These are phyloP conservation scores for Knipowitschia caucasica DNA, from an alignment of 2,797 vertebrate genomes.

Conservation along the genomic window DNA sequence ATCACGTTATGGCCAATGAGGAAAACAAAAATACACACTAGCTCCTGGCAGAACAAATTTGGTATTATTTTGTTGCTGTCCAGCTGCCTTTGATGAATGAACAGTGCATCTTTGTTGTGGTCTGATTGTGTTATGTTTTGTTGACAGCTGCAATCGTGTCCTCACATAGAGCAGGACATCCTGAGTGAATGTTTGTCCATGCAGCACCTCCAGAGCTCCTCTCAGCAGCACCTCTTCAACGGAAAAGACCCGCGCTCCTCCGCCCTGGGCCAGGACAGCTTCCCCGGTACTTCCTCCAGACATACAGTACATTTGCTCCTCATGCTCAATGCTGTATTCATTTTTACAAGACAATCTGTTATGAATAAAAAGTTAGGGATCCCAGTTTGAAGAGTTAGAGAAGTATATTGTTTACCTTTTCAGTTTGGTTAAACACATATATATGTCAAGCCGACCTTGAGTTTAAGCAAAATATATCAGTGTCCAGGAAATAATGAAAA, in stretches of 20 bases:
- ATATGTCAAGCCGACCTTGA: not conserved
- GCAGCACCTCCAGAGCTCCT: conserved; percentile 83
- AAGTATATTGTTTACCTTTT: not conserved
- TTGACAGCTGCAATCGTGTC: conserved; percentile 82
- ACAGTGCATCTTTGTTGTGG: conserved; percentile 7
- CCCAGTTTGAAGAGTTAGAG: not conserved
- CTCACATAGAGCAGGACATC: conserved; percentile 84
- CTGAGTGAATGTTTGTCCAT: conserved; percentile 87
- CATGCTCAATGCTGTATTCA: too few relatives aligned
- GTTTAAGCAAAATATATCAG: conserved; percentile 22
- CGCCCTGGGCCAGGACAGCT: conserved; percentile 84
- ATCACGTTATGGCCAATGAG: conserved; percentile 41
- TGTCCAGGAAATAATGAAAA: conserved; percentile 27
- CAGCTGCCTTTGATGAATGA: conserved; percentile 27
- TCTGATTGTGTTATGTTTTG: conserved; percentile 32
- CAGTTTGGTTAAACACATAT: not conserved
- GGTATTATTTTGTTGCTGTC: conserved; percentile 28
- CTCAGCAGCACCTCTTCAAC: conserved; percentile 79
- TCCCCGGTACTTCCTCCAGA: conserved; percentile 77
- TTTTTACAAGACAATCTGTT: not conserved
- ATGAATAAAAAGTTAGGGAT: not conserved
- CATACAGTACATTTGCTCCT: conserved; percentile 11
- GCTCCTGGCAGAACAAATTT: conserved; percentile 21
- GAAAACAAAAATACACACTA: conserved; percentile 26
- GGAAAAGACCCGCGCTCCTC: conserved; percentile 80